Evolutionary conservation across 2,797 vertebrate species (phyloP), one percentile per base, ranked within the genome.

Genomic region (Cottoperca gobio): DNA sequence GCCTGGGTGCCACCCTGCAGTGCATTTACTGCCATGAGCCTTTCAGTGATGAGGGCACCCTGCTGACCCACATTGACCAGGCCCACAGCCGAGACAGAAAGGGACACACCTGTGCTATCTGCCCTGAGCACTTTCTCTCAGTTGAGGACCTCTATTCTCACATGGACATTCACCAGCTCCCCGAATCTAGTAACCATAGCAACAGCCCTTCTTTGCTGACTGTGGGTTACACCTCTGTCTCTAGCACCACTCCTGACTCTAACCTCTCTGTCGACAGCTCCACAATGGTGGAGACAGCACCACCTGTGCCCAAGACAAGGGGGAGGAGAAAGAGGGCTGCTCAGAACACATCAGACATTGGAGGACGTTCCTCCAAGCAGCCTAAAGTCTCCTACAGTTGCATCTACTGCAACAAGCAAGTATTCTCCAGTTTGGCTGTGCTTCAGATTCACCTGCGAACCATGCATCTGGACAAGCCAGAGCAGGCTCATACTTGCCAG

Each of bases 221-320:
- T 0, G 95, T 98, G 80, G 98, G 97, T 54, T 99, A 99, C 90
- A 99, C 98, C 46, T 99, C 98, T 1, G 97, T 99, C 82, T 99
- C 98, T 3, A 99, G 98, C 92, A 99, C 98, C 61, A 99, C 98
- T 45, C 98, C 98, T 0, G 98, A 99, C 91, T 99, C 98, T 0
- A 99, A 99, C 89, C 96, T 99, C 79, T 99, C 98, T 0, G 98
- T 98, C 24, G 98, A 99, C 87, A 99, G 98, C 87, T 98, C 97
- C 2, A 97, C 96, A 7, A 97, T 98, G 97, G 96, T 97, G 76
- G 98, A 99, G 88, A 93, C 95, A 0, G 96, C 96, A 21, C 96
- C 97, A 0, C 96, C 96, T 4, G 94, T 97, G 74, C 94, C 97
- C 74, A 99, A 98, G 94, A 94, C 96, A 42, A 95, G 97, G 23